A percentile compares a stretch with the other conserved stretches of the same genome.
phyloP scores from a whole-genome alignment of 2,797 vertebrate species.

The Brotogeris chrysoptera region DNA sequence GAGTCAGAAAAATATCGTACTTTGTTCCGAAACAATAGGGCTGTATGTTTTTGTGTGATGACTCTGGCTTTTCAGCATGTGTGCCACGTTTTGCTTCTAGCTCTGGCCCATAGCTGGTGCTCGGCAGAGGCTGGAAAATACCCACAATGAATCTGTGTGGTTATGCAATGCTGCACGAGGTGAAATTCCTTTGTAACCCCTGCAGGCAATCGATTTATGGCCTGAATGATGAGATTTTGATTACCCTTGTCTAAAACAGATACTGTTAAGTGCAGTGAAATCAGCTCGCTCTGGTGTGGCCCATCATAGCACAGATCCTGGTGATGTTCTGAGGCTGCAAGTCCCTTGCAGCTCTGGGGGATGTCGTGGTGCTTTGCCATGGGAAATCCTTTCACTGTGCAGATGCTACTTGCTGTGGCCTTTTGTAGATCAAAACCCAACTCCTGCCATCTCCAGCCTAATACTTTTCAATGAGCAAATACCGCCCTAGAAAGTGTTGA shows the following conservation, averaged over 20 bases:
- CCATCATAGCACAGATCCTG: background rate
- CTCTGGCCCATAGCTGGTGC: background rate
- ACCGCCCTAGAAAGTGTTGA: background rate
- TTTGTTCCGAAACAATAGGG: slow-evolving; percentile 43
- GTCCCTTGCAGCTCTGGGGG: background rate
- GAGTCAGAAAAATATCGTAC: background rate
- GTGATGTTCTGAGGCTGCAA: background rate
- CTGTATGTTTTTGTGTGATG: background rate
- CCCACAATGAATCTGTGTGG: background rate
- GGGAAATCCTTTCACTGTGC: background rate
- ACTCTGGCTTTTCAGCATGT: background rate
- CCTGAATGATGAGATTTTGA: slow-evolving; percentile 65
- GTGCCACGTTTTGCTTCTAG: background rate
- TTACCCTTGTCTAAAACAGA: slow-evolving; percentile 57
- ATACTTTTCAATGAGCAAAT: background rate
- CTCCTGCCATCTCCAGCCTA: background rate
- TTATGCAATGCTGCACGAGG: slow-evolving; percentile 22
- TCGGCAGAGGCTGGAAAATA: background rate
- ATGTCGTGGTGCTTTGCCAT: background rate
- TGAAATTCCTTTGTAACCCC: slow-evolving; percentile 53
- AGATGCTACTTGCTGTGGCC: slow-evolving; percentile 32
- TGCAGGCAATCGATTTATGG: slow-evolving; percentile 57
- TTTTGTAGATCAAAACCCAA: slow-evolving; percentile 14
- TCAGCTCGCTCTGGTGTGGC: background rate
- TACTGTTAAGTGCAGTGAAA: background rate